phyloP scores from a whole-genome alignment of 2,797 vertebrate species.

The Ctenopoma kingsleyae region DNA sequence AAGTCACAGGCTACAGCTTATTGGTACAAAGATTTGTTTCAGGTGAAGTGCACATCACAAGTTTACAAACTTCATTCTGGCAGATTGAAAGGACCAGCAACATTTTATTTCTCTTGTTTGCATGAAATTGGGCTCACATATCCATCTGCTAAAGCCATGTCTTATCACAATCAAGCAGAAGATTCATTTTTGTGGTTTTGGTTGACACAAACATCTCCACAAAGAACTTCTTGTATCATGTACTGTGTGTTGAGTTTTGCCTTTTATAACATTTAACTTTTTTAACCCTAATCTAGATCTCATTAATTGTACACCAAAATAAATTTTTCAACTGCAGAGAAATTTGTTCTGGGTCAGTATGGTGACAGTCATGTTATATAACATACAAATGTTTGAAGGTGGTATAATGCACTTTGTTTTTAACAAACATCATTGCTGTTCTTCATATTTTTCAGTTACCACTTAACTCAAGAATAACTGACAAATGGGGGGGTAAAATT shows the following conservation, averaged over 20 bases:
- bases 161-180: slow-evolving; percentile 37
- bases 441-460: too few relatives aligned
- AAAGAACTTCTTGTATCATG: not conserved
- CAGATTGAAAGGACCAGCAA: slow-evolving; percentile 1
- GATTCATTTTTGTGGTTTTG: slow-evolving; percentile 28
- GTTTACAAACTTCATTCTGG: not conserved
- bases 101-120: slow-evolving; percentile 45
- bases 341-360: not conserved
- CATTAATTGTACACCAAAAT: not conserved
- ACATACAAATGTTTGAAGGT: too few relatives aligned
- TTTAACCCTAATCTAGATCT: slow-evolving; percentile 1
- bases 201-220: slow-evolving; percentile 27
- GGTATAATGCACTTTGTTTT: too few relatives aligned
- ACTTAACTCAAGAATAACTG: too few relatives aligned
- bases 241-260: slow-evolving; percentile 7
- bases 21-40: too few relatives aligned
- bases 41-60: too few relatives aligned
- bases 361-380: too few relatives aligned
- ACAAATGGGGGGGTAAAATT: too few relatives aligned
- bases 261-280: not conserved
- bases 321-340: not conserved
- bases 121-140: slow-evolving; percentile 49
- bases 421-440: too few relatives aligned
- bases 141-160: slow-evolving; percentile 31
- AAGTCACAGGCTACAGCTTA: too few relatives aligned